Evolutionary conservation across 1,140 invertebrate genomes (phyloP), one percentile per base, ranked within the genome.

Genomic region (Drosophila eugracilis): DNA sequence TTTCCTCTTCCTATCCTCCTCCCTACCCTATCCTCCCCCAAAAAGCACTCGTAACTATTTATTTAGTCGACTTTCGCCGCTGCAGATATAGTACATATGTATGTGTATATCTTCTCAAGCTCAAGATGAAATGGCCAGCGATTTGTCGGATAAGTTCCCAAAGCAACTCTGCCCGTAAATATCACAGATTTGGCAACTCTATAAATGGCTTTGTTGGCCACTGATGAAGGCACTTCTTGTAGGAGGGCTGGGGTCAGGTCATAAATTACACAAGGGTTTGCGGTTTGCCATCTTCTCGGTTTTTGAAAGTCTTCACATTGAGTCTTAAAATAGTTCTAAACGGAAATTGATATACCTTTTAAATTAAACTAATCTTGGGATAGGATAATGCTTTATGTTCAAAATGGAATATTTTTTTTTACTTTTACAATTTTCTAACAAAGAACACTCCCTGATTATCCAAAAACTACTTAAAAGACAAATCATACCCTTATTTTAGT

Each of bases 1-100:
- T 6, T 14, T 26, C n/a, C n/a, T n/a, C n/a, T n/a, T n/a, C n/a
- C n/a, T n/a, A n/a, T n/a, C n/a, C n/a, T n/a, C n/a, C n/a, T n/a
- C n/a, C n/a, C n/a, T n/a, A n/a, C n/a, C n/a, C n/a, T n/a, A n/a
- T n/a, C 12, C 24, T 15, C 4, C 36, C 21, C 26, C 32, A 14
- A 1, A 37, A 12, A 4, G 26, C 36, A 62, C 74, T 78, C 80
- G 75, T 85, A 72, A 84, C 79, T 84, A 84, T 84, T 84, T 84
- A 84, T 85, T 84, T 85, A 79, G 75, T 55, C 65, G 79, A 53
- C 65, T 49, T 63, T 67, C 30, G 48, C 69, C 63, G 69, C 28
- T 54, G 28, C 45, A 54, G 37, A 59, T 76, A 77, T 44, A 55
- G n/a, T n/a, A n/a, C n/a, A n/a, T n/a, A n/a, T n/a, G n/a, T n/a